Conservation (phyloP, 2,113 vertebrate genomes). For the Blennius ocellaris region DNA sequence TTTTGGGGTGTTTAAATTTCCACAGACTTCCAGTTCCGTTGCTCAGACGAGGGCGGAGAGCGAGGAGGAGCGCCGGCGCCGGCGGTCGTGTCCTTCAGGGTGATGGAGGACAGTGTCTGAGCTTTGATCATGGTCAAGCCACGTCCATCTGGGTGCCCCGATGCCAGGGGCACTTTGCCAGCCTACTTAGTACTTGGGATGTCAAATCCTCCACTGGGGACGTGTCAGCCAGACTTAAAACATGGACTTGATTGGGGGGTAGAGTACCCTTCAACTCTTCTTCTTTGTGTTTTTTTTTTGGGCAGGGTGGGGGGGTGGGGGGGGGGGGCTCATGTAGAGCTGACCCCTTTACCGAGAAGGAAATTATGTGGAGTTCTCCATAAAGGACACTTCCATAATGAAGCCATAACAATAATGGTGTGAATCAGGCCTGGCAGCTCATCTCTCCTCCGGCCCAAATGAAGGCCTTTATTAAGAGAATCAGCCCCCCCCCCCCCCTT, state of each 20-base stretch:
- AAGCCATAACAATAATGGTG: constrained; percentile 61
- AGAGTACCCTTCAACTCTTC: constrained; percentile 67
- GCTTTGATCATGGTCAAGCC: constrained; percentile 77
- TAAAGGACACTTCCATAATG: constrained; percentile 60
- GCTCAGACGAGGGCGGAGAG: constrained; percentile 21
- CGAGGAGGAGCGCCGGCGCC: constrained; percentile 16
- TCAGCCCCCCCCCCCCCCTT: constrained; percentile 40
- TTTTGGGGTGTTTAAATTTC: constrained; percentile 43
- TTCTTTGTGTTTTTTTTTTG: constrained; percentile 30
- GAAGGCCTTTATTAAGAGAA: constrained; percentile 61
- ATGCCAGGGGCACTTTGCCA: constrained; percentile 76
- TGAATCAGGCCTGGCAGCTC: constrained; percentile 63
- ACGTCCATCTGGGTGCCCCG: constrained; percentile 76
- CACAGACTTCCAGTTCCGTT: constrained; percentile 46
- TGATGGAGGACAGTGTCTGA: constrained; percentile 75
- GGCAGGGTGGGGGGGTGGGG: no score
- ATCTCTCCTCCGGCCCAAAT: constrained; percentile 60
- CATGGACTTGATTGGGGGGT: constrained; percentile 52
- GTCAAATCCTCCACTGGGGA: constrained; percentile 70
- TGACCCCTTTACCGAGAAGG: constrained; percentile 54
- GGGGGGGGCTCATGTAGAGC: constrained; percentile 47
- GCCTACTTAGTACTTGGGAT: constrained; percentile 71
- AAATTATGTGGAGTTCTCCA: constrained; percentile 55
- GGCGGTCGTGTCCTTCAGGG: constrained; percentile 72
- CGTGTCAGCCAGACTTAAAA: constrained; percentile 70